phyloP scores from a whole-genome alignment of 2,113 vertebrate genomes.

The Sebastes fasciatus region DNA sequence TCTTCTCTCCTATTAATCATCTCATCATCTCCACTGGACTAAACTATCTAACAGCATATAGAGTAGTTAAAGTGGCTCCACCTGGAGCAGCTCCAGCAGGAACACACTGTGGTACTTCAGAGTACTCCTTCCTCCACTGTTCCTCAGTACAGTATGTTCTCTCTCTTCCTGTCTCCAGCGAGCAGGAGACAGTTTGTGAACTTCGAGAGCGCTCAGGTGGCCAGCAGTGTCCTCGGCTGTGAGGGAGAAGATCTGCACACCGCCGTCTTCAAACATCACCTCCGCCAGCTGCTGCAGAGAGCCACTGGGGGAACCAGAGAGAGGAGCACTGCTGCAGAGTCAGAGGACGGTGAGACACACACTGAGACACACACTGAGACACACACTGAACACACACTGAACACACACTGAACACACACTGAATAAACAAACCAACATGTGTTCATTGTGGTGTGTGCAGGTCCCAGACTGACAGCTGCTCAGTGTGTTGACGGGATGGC shows the following conservation, averaged over 20 bases:
- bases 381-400: not conserved
- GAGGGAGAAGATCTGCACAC: constrained; percentile 92
- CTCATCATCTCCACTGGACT: too few species aligned
- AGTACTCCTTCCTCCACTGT: too few species aligned
- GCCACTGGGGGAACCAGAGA: constrained; percentile 79
- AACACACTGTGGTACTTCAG: too few species aligned
- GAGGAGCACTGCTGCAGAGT: not conserved
- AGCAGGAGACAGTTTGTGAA: constrained; percentile 95
- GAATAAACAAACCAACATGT: too few species aligned
- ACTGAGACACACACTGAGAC: constrained; percentile 37
- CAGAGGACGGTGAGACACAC: constrained; percentile 75
- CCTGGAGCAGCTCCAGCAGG: too few species aligned
- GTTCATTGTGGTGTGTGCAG: constrained; percentile 66
- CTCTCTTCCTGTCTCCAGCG: constrained; percentile 77
- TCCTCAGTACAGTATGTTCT: too few species aligned
- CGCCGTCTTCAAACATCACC: constrained; percentile 96
- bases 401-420: too few species aligned
- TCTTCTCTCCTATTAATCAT: too few species aligned
- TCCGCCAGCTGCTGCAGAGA: constrained; percentile 90
- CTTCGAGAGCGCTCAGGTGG: constrained; percentile 88
- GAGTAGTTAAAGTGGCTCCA: too few species aligned
- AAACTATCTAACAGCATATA: too few species aligned
- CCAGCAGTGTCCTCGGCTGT: constrained; percentile 89
- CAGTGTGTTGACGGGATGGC: constrained; percentile 96
- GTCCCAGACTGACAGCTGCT: constrained; percentile 87